A percentile compares a stretch with the other conserved stretches of the same genome.
phyloP scores from a whole-genome alignment of 1,140 invertebrate genomes.

The Tribolium madens region DNA sequence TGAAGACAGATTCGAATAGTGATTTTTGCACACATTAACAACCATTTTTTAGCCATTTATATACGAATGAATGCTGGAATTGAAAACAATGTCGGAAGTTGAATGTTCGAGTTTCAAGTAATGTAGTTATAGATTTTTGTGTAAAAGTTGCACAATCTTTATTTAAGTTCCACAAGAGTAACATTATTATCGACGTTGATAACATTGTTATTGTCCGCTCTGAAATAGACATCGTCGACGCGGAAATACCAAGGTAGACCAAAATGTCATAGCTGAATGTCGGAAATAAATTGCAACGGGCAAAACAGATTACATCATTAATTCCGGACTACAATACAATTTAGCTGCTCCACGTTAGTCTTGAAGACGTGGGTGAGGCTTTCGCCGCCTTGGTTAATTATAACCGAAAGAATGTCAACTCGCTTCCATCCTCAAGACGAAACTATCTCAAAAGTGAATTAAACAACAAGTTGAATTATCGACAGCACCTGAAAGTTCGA shows the following conservation, averaged over 20 bases:
- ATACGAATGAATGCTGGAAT: no score
- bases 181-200: constrained; percentile 1
- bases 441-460: constrained; percentile 37
- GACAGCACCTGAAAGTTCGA: constrained; percentile 32
- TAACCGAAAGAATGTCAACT: constrained; percentile 28
- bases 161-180: neutral
- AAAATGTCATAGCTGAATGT: constrained; percentile 24
- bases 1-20: neutral
- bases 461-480: constrained; percentile 32
- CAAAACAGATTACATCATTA: constrained; percentile 38
- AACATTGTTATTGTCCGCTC: constrained; percentile 1
- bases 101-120: constrained; percentile 6
- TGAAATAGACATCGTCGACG: neutral
- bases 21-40: neutral
- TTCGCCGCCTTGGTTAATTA: constrained; percentile 22
- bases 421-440: neutral
- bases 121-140: constrained; percentile 8
- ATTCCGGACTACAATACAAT: constrained; percentile 35
- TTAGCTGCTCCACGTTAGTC: constrained; percentile 4
- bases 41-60: neutral
- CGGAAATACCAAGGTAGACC: constrained; percentile 28
- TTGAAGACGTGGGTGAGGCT: neutral
- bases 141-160: constrained; percentile 1
- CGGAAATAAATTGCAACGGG: constrained; percentile 30
- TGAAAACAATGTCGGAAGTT: constrained; percentile 6